phyloP scores from a whole-genome alignment of 2,888 invertebrate species.

The Congeria kusceri region DNA sequence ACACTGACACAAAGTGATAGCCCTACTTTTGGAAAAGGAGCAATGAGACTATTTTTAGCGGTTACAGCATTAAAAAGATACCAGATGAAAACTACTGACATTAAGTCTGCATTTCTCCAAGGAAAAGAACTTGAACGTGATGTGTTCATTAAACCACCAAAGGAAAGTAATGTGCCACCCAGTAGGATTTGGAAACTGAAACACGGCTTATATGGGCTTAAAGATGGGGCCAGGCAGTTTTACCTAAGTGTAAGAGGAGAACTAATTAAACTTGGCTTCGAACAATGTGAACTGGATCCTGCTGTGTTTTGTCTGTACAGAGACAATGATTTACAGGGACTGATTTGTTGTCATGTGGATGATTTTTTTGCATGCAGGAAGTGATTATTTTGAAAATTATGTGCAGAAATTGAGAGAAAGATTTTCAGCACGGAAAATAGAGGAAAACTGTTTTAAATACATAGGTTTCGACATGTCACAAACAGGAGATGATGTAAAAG shows the following conservation, averaged over 20 bases:
- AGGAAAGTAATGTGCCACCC: constrained; percentile 30
- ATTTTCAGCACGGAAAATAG: constrained; percentile 56
- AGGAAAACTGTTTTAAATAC: constrained; percentile 46
- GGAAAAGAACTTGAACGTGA: constrained; percentile 50
- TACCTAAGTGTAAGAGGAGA: constrained; percentile 57
- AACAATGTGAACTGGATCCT: constrained; percentile 55
- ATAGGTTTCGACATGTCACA: constrained; percentile 27
- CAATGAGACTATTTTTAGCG: constrained; percentile 41
- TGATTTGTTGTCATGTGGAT: constrained; percentile 64
- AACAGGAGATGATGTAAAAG: too few relatives aligned
- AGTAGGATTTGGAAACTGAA: constrained; percentile 58
- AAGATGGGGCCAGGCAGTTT: constrained; percentile 61
- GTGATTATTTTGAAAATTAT: constrained; percentile 44
- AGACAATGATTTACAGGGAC: constrained; percentile 38
- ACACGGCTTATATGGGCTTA: constrained; percentile 59
- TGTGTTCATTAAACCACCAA: constrained; percentile 52
- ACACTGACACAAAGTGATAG: constrained; percentile 26
- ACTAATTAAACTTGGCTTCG: constrained; percentile 48
- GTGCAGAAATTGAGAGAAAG: constrained; percentile 43
- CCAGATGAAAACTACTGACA: constrained; percentile 61
- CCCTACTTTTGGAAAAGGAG: constrained; percentile 45
- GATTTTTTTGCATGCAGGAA: constrained; percentile 65
- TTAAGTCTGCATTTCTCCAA: constrained; percentile 63
- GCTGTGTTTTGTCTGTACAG: constrained; percentile 53
- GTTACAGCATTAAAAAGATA: constrained; percentile 37